Conservation (phyloP, 1,140 invertebrate genomes). For the Pteromalus puparum region DNA sequence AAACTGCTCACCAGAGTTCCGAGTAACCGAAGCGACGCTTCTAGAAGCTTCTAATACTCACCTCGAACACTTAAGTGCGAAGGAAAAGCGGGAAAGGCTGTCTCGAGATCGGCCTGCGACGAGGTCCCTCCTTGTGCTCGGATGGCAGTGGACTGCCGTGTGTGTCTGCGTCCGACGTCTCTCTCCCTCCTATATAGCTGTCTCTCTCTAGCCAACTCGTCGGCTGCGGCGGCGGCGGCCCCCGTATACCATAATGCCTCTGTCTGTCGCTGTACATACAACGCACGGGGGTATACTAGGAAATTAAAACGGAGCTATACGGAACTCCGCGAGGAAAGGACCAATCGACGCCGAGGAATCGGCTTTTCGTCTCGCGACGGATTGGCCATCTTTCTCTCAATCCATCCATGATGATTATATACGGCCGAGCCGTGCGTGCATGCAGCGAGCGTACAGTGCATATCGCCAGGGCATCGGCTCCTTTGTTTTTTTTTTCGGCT, state of each 20-base stretch:
- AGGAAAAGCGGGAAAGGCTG: neutral
- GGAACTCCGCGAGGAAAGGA: constrained; percentile 55
- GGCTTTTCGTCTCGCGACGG: constrained; percentile 25
- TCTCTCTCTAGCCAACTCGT: constrained; percentile 38
- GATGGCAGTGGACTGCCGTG: constrained; percentile 65
- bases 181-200: constrained; percentile 53
- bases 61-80: neutral
- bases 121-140: constrained; percentile 66
- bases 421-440: neutral
- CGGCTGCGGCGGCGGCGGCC: neutral
- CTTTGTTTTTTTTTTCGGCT: neutral
- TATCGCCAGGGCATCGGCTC: neutral
- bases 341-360: constrained; percentile 31
- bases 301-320: constrained; percentile 59
- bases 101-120: constrained; percentile 9
- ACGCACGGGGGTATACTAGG: constrained; percentile 37
- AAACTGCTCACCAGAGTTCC: neutral
- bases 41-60: constrained; percentile 16
- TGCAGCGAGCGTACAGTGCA: neutral
- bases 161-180: constrained; percentile 10
- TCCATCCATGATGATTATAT: neutral
- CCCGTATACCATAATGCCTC: neutral
- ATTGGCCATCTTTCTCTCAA: constrained; percentile 19
- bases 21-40: neutral
- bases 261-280: constrained; percentile 45